These are phyloP conservation scores for Sphenopsis melanotis DNA, from an alignment of 2,797 vertebrate genomes.

Conservation along the genomic window DNA sequence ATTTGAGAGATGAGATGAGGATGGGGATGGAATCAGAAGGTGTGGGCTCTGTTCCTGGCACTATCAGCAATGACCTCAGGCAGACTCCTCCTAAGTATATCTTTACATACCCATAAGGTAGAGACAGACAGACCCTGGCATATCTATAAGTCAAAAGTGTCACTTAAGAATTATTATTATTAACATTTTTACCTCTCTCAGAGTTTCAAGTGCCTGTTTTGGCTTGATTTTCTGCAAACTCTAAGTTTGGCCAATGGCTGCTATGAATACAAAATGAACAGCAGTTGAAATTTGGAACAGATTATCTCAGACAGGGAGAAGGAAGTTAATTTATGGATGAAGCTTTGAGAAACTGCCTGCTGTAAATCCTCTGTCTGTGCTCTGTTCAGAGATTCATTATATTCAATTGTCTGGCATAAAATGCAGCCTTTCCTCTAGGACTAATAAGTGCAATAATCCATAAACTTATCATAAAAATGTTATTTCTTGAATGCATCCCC, in stretches of 20 bases:
- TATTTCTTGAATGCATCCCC: constrained; percentile 42
- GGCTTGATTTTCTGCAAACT: not conserved
- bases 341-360: constrained; percentile 46
- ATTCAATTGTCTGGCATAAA: constrained; percentile 60
- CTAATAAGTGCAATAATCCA: constrained; percentile 51
- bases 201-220: not conserved
- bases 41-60: not conserved
- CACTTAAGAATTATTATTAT: not conserved
- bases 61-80: not conserved
- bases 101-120: not conserved
- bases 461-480: constrained; percentile 52
- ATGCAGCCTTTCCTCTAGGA: constrained; percentile 47
- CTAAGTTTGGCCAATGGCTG: not conserved
- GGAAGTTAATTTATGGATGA: constrained; percentile 56
- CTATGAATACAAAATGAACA: constrained; percentile 26
- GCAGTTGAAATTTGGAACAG: constrained; percentile 26
- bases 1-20: not conserved
- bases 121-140: not conserved
- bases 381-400: constrained; percentile 54
- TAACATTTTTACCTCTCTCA: not conserved
- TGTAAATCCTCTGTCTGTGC: constrained; percentile 56
- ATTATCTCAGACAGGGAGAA: constrained; percentile 23
- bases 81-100: not conserved
- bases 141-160: not conserved
- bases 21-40: not conserved